A percentile compares a stretch with the other conserved stretches of the same genome.
Evolutionary conservation across 2,797 vertebrate species (phyloP).

Genomic region (Toxotes lorentzi): DNA sequence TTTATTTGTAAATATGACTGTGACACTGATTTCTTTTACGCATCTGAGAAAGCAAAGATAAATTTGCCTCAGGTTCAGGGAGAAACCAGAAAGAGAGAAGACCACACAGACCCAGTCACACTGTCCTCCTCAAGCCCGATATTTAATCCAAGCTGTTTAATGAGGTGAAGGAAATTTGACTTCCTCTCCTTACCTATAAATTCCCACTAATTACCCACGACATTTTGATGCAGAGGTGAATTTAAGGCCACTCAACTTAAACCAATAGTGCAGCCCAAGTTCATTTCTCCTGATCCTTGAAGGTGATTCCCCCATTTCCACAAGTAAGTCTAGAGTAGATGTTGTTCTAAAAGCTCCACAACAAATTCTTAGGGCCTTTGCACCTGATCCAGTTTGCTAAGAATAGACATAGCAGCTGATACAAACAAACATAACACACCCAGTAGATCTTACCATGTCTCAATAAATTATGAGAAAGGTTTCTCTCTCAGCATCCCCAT

Average conservation of each 20-base stretch:
- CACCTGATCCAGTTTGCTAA: neutral
- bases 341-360: neutral
- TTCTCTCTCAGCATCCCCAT: conserved; percentile 6
- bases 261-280: neutral
- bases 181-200: neutral
- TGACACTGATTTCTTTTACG: too few species aligned
- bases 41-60: too few species aligned
- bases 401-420: neutral
- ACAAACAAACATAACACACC: conserved; percentile 3
- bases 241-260: neutral
- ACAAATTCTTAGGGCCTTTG: neutral
- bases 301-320: too few species aligned
- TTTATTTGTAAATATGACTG: too few species aligned
- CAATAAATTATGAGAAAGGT: neutral
- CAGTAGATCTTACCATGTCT: neutral
- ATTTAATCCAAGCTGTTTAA: neutral
- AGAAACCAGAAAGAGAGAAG: neutral
- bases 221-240: neutral
- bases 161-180: neutral
- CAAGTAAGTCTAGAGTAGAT: neutral
- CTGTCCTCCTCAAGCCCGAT: neutral
- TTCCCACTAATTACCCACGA: neutral
- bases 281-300: neutral
- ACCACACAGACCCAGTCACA: neutral
- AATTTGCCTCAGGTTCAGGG: too few species aligned